These are phyloP conservation scores for Coreius guichenoti DNA, from an alignment of 2,797 vertebrate species.

Conservation along the genomic window DNA sequence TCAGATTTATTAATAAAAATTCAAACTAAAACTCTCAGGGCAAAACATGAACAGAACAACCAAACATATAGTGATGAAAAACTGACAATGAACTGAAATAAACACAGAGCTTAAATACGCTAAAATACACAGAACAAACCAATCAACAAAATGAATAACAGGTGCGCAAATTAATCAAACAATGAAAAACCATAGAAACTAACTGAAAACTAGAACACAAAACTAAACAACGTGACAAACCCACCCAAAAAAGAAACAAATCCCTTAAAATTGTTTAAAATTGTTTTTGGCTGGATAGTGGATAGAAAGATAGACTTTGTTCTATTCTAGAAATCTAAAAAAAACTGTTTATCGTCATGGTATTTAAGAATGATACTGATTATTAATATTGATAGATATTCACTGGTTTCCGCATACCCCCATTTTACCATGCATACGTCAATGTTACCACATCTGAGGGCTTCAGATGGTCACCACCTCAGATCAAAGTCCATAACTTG, in stretches of 20 bases:
- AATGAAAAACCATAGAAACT: background rate
- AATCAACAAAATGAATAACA: background rate
- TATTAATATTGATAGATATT: background rate
- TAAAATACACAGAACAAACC: background rate
- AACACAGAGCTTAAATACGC: background rate
- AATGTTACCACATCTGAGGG: slow-evolving; percentile 37
- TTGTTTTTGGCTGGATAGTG: background rate
- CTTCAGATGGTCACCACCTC: slow-evolving; percentile 21
- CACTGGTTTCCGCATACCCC: background rate
- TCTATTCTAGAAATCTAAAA: too few relatives aligned
- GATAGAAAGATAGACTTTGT: background rate
- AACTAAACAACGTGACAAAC: background rate
- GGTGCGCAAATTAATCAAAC: background rate
- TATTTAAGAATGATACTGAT: too few relatives aligned
- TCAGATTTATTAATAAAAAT: background rate
- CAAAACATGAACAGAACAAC: background rate
- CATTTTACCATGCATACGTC: background rate
- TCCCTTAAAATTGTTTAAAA: background rate
- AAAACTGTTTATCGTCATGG: too few relatives aligned
- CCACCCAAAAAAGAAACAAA: background rate
- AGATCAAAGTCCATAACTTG: slow-evolving; percentile 42
- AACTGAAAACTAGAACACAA: background rate
- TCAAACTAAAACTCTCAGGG: background rate
- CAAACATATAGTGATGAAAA: background rate
- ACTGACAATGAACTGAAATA: background rate